These are phyloP conservation scores for Puntigrus tetrazona DNA, from an alignment of 2,113 vertebrate genomes.

Conservation along the genomic window DNA sequence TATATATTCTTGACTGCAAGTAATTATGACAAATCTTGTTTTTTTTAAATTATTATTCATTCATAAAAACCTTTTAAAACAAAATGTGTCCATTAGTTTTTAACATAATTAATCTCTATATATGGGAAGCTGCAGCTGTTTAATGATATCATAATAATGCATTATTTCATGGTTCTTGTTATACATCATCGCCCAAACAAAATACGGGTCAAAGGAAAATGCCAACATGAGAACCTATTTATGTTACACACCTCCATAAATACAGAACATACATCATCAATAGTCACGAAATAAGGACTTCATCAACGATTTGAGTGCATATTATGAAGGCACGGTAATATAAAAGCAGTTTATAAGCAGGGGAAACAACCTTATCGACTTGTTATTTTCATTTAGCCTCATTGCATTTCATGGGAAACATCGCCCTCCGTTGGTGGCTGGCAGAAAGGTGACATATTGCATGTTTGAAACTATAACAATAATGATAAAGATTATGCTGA, in stretches of 20 bases:
- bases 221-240: not conserved
- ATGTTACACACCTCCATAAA: not conserved
- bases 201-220: conserved; percentile 21
- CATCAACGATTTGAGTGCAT: not conserved
- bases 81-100: not conserved
- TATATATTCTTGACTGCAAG: too few species aligned
- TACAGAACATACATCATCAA: conserved; percentile 4
- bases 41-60: not conserved
- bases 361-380: not conserved
- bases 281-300: not conserved
- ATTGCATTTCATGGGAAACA: conserved; percentile 68
- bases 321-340: not conserved
- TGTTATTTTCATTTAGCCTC: not conserved
- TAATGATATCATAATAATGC: not conserved
- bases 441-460: conserved; percentile 56
- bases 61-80: not conserved
- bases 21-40: too few species aligned
- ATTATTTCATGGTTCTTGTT: not conserved
- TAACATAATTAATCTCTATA: not conserved
- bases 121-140: not conserved
- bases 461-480: not conserved
- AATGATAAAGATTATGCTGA: not conserved
- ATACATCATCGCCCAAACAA: not conserved
- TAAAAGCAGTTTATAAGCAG: not conserved
- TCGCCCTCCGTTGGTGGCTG: conserved; percentile 71